Evolutionary conservation across 2,797 vertebrate species (phyloP), one percentile per base, ranked within the genome.

Genomic region (Semotilus atromaculatus): DNA sequence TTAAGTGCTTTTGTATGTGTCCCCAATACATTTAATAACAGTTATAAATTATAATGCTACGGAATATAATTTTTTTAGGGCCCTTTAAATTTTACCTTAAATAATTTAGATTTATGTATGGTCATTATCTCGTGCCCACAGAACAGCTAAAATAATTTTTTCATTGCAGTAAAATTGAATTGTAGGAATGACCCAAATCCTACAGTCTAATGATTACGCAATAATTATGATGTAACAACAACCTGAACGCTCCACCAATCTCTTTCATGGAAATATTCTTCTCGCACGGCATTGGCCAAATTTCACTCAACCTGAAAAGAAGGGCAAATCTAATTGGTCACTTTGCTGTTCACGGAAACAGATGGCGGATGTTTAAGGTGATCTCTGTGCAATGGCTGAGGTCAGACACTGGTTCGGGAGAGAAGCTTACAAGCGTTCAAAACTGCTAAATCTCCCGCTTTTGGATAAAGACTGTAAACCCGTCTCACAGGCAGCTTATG

Each of bases 371-470:
- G 34, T 5, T 64, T 29, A 5, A 16, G n/a, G 21, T 18, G 40
- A 48, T 83, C 29, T 18, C 68, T 29, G 64, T 34, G 34, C 29
- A 5, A 89, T 89, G 86, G 89, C 87, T 86, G 89, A 88, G 89
- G 89, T 89, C 84, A 88, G 84, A 45, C 64, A 82, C 38, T 13
- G 62, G 34, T 51, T 73, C 60, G 45, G 40, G 5, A 53, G 58
- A 40, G 7, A 45, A 43, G 78, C 70, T 34, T 67, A 77, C 38
- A 80, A 31, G 81, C 75, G 73, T 75, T 73, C 66, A 53, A 84
- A 88, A 62, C 66, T 21, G 21, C 48, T n/a, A 26, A 34, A 60
- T 55, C 1, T 55, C 19, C 51, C 29, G 14, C 8, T 71, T 60
- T 70, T 75, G 38, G 72, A 21, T 7, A 62, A 68, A 34, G 5